Percentiles rank a stretch among this genome's conserved stretches.
Conservation (phyloP, 2,113 vertebrate species). For the Heptranchias perlo region DNA sequence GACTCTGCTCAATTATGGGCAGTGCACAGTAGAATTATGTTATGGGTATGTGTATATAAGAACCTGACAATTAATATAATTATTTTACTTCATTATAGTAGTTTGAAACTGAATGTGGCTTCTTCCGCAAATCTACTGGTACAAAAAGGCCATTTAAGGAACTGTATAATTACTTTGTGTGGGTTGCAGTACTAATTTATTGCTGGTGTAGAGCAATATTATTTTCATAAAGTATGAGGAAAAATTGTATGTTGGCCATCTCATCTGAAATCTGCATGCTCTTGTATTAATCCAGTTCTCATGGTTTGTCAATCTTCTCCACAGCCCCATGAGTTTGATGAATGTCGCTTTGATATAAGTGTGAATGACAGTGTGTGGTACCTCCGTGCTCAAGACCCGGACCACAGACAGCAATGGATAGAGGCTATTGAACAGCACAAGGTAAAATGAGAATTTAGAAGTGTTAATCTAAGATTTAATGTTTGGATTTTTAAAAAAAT, state of each 20-base stretch:
- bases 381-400: slow-evolving; percentile 84
- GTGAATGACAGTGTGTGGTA: slow-evolving; percentile 98
- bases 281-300: background rate
- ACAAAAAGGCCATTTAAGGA: background rate
- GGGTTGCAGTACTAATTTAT: background rate
- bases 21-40: background rate
- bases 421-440: slow-evolving; percentile 92
- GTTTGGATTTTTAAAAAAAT: background rate
- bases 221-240: background rate
- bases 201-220: no score
- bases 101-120: background rate
- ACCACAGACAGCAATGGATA: slow-evolving; percentile 89
- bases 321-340: slow-evolving; percentile 96
- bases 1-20: background rate
- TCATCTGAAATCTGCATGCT: background rate
- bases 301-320: slow-evolving; percentile 16
- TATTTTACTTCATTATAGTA: background rate
- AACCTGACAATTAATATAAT: background rate
- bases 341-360: slow-evolving; percentile 96
- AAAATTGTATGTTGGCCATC: background rate
- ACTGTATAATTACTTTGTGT: background rate
- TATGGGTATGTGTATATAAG: background rate
- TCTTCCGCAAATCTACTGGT: background rate
- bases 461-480: background rate
- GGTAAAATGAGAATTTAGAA: slow-evolving; percentile 56